Base-by-base conservation (phyloP, 2,888 invertebrate genomes). In the Drosophila tanythrix region DNA sequence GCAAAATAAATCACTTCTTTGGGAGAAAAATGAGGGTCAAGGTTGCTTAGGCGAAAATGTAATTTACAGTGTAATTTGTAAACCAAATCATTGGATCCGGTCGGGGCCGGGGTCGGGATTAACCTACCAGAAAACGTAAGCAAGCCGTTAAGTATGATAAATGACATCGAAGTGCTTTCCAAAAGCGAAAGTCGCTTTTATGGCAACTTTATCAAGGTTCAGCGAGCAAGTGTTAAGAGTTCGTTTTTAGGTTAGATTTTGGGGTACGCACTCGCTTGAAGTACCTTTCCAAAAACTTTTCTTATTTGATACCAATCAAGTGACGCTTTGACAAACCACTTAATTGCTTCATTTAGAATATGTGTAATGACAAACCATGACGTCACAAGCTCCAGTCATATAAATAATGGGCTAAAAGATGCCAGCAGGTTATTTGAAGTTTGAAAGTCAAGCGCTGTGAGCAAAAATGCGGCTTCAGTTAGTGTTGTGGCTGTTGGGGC, bases 321-420 rank as follows among this genome's bases (percentile, higher is more conserved):
- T 70, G 62, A 75, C 82, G 90, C 80, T 89, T 90, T 86, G 90
- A 84, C 83, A 89, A 86, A 69, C 89, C 81, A 62, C 53, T 81
- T 91, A 91, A 91, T 91, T 90, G 77, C 81, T 57, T 38, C 31
- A 51, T 40, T 40, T 52, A 53, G 51, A 55, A 43, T 40, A 46
- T 11, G 21, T 13, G 21, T 6, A 29, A 29, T 27, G 18, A 27
- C 52, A 21, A 15, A 27, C 43, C 8, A 46, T 74, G 74, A 67
- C 67, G 61, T 70, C 67, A 76, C 46, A 31, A 7, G n/a, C 35
- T 36, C 27, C 31, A 29, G 8, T 51, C 64, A 31, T 70, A 76
- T 79, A 79, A 71, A 79, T 79, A 76, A 50, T 21, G 35, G 13
- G 29, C 50, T 29, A 25, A n/a, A 6, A 25, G 31, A 36, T 40